Percentiles rank a stretch among this genome's conserved stretches.
These are phyloP conservation scores for Petrocephalus sullivani DNA, from an alignment of 2,797 vertebrate species.

Conservation along the genomic window DNA sequence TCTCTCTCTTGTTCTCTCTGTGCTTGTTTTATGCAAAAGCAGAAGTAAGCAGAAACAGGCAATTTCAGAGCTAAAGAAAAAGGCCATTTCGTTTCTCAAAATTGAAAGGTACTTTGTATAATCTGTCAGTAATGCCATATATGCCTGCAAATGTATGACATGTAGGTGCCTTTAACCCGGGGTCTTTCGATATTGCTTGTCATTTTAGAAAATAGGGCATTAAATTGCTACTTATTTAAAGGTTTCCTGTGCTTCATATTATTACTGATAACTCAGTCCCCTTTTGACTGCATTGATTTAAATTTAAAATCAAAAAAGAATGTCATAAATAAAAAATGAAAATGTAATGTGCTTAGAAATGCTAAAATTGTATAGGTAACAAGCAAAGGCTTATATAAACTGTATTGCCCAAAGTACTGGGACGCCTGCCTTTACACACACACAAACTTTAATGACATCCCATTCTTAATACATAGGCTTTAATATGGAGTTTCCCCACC, in stretches of 20 bases:
- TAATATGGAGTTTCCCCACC: too few species aligned
- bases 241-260: background rate
- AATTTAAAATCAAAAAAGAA: background rate
- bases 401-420: too few species aligned
- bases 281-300: background rate
- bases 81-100: background rate
- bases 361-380: background rate
- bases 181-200: background rate
- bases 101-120: background rate
- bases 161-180: background rate
- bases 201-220: background rate
- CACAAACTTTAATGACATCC: too few species aligned
- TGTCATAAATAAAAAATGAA: background rate
- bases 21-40: background rate
- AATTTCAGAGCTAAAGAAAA: background rate
- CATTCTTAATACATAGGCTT: too few species aligned
- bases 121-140: background rate
- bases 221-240: background rate
- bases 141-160: background rate
- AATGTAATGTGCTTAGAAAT: background rate
- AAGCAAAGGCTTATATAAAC: background rate
- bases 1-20: background rate
- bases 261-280: background rate
- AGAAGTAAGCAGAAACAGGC: background rate
- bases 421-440: too few species aligned